Evolutionary conservation across 2,113 vertebrate genomes (phyloP).

Genomic region (Scomber scombrus): DNA sequence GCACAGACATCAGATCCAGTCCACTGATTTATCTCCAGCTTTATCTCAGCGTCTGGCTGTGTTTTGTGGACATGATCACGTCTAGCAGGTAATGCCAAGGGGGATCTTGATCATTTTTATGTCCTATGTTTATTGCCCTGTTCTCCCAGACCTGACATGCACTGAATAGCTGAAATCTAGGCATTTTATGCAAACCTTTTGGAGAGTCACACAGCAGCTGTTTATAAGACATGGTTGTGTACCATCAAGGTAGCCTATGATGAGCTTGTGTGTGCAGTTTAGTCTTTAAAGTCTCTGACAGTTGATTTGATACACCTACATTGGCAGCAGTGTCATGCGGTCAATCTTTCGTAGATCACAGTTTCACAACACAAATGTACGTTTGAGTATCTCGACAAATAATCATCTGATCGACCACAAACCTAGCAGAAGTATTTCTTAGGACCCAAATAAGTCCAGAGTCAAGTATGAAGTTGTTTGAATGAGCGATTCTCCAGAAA

Average conservation of each 20-base stretch:
- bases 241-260: background rate
- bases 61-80: conserved; percentile 48
- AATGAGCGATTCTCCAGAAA: too few species aligned
- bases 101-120: conserved; percentile 66
- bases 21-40: conserved; percentile 50
- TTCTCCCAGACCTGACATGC: conserved; percentile 39
- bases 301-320: background rate
- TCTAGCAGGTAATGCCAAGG: conserved; percentile 46
- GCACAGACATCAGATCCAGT: conserved; percentile 4
- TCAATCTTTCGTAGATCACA: too few species aligned
- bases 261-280: background rate
- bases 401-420: too few species aligned
- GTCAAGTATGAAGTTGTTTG: too few species aligned
- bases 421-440: too few species aligned
- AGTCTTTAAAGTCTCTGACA: background rate
- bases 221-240: background rate
- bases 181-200: background rate
- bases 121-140: conserved; percentile 38
- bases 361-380: too few species aligned
- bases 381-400: too few species aligned
- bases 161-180: background rate
- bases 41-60: conserved; percentile 35
- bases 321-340: too few species aligned
- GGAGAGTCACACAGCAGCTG: conserved; percentile 9
- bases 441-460: too few species aligned